phyloP scores from a whole-genome alignment of 2,888 invertebrate genomes.

The Drosophila niveifrons region DNA sequence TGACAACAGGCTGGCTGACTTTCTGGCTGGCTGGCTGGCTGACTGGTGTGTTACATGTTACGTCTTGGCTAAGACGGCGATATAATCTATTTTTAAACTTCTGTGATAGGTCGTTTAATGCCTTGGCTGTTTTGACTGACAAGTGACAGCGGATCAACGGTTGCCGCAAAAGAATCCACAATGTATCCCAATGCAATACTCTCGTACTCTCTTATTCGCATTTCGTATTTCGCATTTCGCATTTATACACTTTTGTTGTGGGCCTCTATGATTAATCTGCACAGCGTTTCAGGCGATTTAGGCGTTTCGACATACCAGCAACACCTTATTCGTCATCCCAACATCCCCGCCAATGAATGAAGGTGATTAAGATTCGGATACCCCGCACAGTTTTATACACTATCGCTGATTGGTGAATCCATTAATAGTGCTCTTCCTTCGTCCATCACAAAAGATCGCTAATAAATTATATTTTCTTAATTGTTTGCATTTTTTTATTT shows the following conservation, averaged over 20 bases:
- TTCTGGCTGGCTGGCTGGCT: conserved; percentile 1
- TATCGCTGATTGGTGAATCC: conserved; percentile 13
- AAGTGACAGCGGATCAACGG: conserved; percentile 67
- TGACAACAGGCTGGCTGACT: conserved; percentile 41
- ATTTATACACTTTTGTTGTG: conserved; percentile 59
- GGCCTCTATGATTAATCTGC: conserved; percentile 74
- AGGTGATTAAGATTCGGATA: conserved; percentile 32
- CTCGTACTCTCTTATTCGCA: conserved; percentile 33
- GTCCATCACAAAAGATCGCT: background rate
- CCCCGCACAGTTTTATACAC: conserved; percentile 9
- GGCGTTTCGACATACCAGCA: conserved; percentile 46
- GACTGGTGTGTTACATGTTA: conserved; percentile 38
- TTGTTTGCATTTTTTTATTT: background rate
- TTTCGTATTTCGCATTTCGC: conserved; percentile 14
- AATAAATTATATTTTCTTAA: background rate
- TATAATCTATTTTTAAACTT: conserved; percentile 71
- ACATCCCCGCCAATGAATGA: conserved; percentile 16
- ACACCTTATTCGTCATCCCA: conserved; percentile 34
- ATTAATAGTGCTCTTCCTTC: conserved; percentile 3
- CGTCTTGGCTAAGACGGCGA: conserved; percentile 31
- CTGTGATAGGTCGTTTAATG: conserved; percentile 62
- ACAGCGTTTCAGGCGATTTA: conserved; percentile 60
- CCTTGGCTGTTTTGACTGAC: conserved; percentile 68
- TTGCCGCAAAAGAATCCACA: conserved; percentile 35
- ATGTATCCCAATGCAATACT: conserved; percentile 28